Base-by-base conservation (phyloP, 2,113 vertebrate species). In the Vombatus ursinus region DNA sequence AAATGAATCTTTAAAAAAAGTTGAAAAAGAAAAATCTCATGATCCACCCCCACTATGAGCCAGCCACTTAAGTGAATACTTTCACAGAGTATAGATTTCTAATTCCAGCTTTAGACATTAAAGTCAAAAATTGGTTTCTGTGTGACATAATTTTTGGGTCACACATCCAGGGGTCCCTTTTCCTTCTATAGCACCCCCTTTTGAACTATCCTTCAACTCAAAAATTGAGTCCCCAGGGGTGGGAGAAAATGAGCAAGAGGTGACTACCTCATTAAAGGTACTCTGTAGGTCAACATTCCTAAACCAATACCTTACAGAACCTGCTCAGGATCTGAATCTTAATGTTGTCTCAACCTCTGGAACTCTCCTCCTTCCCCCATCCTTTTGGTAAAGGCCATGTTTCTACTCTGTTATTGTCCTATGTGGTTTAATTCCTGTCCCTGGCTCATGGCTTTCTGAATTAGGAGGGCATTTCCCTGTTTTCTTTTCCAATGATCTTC, bases 281-380 rank as follows among this genome's bases (percentile, higher is more conserved):
- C 26, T 28, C 51, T 1, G 8, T 0, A 25, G 53, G 53, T 54
- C 53, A 24, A 57, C 54, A 57, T 57, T 54, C 23, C 0, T 54
- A 54, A 54, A 25, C 53, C 2, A 54, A 25, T 54, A 25, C 24
- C 24, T 54, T 54, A 57, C 8, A 57, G 26, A 57, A 28, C 11
- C 44, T 37, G 11, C 24, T 77, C 50, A 24, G 54, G 4, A 4
- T 5, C 0, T 3, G 5, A 25, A 0, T 28, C 0, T 49, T 25
- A 0, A 16, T 11, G 26, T 49, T 0, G 4, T 26, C 26, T 10
- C 50, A 14, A 52, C 44, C 2, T 3, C 8, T 16, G 31, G 5
- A 8, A 28, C 51, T 23, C 49, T n/a, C 92, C 37, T 0, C 26
- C 44, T 31, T 50, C 31, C 4, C 3, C 91, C 54, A 0, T 1